Evolutionary conservation across 1,140 invertebrate genomes (phyloP).

Genomic region (Patella vulgata): DNA sequence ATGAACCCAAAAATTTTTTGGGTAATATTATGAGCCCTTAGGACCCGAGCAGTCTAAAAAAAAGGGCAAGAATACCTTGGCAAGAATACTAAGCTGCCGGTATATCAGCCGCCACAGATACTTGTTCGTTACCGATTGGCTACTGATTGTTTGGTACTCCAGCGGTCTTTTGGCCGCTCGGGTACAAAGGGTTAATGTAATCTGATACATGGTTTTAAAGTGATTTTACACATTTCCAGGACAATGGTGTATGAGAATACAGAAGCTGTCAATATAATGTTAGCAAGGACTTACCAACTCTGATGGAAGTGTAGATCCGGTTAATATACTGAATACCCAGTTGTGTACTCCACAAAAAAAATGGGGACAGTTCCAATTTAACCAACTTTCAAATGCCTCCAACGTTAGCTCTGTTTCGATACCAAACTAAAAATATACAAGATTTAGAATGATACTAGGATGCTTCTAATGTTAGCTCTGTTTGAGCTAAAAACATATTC

Average conservation of each 20-base stretch:
- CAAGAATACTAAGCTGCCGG: too few relatives aligned
- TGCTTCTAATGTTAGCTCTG: neutral
- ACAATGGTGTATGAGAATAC: too few relatives aligned
- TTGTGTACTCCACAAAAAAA: conserved; percentile 58
- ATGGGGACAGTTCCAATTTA: conserved; percentile 47
- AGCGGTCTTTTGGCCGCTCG: too few relatives aligned
- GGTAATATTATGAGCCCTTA: too few relatives aligned
- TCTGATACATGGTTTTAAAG: neutral
- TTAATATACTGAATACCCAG: conserved; percentile 57
- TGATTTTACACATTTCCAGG: too few relatives aligned
- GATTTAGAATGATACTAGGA: neutral
- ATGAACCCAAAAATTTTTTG: too few relatives aligned
- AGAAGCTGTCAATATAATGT: neutral
- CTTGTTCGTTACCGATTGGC: too few relatives aligned
- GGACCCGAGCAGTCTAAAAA: too few relatives aligned
- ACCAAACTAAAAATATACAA: conserved; percentile 53
- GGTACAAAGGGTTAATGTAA: too few relatives aligned
- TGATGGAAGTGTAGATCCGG: conserved; percentile 52
- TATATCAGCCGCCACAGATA: too few relatives aligned
- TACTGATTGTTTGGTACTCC: too few relatives aligned
- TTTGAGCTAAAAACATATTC: neutral
- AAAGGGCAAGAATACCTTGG: too few relatives aligned
- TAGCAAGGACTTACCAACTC: conserved; percentile 47
- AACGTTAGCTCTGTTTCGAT: conserved; percentile 42
- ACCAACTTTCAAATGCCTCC: conserved; percentile 47